Evolutionary conservation across 2,888 invertebrate genomes (phyloP).

Genomic region (Steinernema hermaphroditum): DNA sequence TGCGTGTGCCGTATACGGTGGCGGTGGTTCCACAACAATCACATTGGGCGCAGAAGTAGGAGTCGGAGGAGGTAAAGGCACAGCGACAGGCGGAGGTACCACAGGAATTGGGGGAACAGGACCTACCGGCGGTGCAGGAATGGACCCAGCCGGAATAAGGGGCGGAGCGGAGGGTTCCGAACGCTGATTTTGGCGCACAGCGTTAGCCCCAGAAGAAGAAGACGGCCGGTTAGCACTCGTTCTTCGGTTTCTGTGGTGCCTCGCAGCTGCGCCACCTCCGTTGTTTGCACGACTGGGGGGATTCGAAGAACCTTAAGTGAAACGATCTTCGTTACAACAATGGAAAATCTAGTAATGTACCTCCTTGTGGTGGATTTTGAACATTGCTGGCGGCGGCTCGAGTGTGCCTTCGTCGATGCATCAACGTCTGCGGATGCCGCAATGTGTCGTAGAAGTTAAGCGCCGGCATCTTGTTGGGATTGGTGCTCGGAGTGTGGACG

Average conservation of each 20-base stretch:
- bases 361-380: background rate
- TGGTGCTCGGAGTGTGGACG: slow-evolving; percentile 97
- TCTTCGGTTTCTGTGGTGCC: slow-evolving; percentile 47
- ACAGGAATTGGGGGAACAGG: slow-evolving; percentile 28
- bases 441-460: slow-evolving; percentile 81
- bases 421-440: slow-evolving; percentile 70
- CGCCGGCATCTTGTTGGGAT: slow-evolving; percentile 94
- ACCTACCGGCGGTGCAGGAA: slow-evolving; percentile 35
- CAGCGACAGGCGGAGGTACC: background rate
- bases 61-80: background rate
- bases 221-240: slow-evolving; percentile 40
- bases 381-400: background rate
- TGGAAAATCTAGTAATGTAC: background rate
- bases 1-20: slow-evolving; percentile 52
- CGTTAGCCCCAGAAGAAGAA: slow-evolving; percentile 18
- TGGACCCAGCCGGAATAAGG: slow-evolving; percentile 6
- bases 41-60: slow-evolving; percentile 39
- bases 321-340: background rate
- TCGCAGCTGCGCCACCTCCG: slow-evolving; percentile 34
- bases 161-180: slow-evolving; percentile 31
- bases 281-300: slow-evolving; percentile 37
- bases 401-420: slow-evolving; percentile 30
- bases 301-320: background rate
- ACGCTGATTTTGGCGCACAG: slow-evolving; percentile 14
- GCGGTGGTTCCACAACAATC: slow-evolving; percentile 56